Conservation (phyloP, 2,888 invertebrate genomes). For the Heliconius ethilla region DNA sequence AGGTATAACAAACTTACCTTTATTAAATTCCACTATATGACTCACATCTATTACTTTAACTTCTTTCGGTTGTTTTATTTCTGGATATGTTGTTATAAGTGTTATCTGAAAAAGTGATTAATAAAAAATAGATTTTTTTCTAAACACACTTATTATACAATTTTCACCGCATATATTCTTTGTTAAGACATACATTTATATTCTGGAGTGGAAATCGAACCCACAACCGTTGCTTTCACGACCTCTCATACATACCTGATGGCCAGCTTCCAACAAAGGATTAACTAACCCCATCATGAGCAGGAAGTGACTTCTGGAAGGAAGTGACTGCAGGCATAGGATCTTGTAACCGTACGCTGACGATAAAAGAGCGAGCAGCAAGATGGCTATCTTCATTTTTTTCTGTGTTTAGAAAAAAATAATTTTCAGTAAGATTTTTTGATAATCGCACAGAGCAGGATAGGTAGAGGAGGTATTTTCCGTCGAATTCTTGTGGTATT, state of each 20-base stretch:
- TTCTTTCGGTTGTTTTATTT: slow-evolving; percentile 26
- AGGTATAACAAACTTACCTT: slow-evolving; percentile 28
- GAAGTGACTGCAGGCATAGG: slow-evolving; percentile 55
- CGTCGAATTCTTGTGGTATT: too few relatives aligned
- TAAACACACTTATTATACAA: too few relatives aligned
- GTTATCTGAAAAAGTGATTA: slow-evolving; percentile 34
- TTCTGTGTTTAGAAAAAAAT: background rate
- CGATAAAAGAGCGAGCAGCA: slow-evolving; percentile 42
- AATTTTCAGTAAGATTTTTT: too few relatives aligned
- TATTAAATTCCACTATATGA: slow-evolving; percentile 11
- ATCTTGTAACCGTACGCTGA: slow-evolving; percentile 53
- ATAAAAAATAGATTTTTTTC: too few relatives aligned
- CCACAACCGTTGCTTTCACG: background rate
- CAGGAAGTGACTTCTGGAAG: slow-evolving; percentile 59
- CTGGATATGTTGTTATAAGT: slow-evolving; percentile 36
- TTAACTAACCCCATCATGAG: slow-evolving; percentile 59
- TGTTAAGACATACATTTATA: too few relatives aligned
- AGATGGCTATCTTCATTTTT: slow-evolving; percentile 40
- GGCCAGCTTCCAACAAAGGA: slow-evolving; percentile 59
- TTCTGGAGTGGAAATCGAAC: too few relatives aligned
- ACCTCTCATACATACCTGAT: slow-evolving; percentile 53
- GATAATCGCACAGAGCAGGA: too few relatives aligned
- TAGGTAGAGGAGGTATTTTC: too few relatives aligned
- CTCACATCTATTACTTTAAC: slow-evolving; percentile 37
- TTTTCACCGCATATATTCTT: too few relatives aligned